These are phyloP conservation scores for Pseudoips prasinana DNA, from an alignment of 2,888 invertebrate genomes.

Conservation along the genomic window DNA sequence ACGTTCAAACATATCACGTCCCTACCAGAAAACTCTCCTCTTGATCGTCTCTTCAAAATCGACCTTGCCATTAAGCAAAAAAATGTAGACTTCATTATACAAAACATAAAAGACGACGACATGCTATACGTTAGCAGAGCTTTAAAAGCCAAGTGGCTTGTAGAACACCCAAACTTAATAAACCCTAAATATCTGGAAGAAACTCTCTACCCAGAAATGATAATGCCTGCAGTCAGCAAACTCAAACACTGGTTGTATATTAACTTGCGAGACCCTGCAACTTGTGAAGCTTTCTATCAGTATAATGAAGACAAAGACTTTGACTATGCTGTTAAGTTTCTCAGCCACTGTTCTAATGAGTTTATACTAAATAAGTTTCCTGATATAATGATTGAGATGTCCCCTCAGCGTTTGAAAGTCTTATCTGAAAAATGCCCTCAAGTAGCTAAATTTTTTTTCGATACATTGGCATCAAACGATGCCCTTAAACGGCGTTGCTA, in stretches of 20 bases:
- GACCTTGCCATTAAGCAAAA: conserved; percentile 51
- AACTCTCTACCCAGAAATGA: conserved; percentile 54
- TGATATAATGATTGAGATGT: conserved; percentile 41
- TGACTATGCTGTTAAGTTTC: conserved; percentile 45
- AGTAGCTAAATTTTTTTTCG: conserved; percentile 47
- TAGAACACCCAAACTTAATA: conserved; percentile 45
- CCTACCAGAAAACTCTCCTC: conserved; percentile 36
- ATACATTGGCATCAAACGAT: conserved; percentile 34
- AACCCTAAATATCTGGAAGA: conserved; percentile 54
- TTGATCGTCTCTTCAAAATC: conserved; percentile 60
- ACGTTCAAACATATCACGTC: conserved; percentile 20
- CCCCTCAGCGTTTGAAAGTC: conserved; percentile 43
- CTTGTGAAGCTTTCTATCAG: conserved; percentile 51
- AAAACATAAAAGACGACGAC: conserved; percentile 52
- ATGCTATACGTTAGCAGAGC: conserved; percentile 61
- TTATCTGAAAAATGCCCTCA: conserved; percentile 48
- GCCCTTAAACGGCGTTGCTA: conserved; percentile 32
- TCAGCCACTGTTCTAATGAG: conserved; percentile 42
- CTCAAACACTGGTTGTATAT: conserved; percentile 52
- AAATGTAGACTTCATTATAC: conserved; percentile 48
- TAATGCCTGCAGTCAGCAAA: conserved; percentile 41
- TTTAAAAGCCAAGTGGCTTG: conserved; percentile 55
- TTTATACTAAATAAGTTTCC: conserved; percentile 39
- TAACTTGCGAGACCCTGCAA: conserved; percentile 30
- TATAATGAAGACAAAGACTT: conserved; percentile 43